These are phyloP conservation scores for Tricholauxania praeusta DNA, from an alignment of 2,888 invertebrate genomes.

Conservation along the genomic window DNA sequence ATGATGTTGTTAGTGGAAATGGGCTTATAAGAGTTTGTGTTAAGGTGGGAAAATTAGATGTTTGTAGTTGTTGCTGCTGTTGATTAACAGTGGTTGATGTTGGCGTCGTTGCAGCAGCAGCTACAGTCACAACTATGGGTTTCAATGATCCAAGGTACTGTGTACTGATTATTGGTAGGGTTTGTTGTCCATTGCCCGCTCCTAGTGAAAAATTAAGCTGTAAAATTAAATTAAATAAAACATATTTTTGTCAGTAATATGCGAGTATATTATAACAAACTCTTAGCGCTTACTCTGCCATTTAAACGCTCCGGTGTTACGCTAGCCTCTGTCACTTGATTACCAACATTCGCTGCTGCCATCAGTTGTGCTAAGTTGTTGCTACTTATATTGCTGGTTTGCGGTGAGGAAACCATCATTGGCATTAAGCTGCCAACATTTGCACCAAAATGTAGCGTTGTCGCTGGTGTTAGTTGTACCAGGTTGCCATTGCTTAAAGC, in stretches of 20 bases:
- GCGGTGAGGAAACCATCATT: conserved; percentile 3
- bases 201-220: too few species aligned
- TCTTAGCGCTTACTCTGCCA: conserved; percentile 72
- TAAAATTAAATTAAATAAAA: too few species aligned
- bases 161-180: conserved; percentile 50
- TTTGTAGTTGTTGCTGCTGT: conserved; percentile 43
- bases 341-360: conserved; percentile 54
- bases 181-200: conserved; percentile 46
- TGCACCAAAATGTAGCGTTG: conserved; percentile 16
- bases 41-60: conserved; percentile 49
- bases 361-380: conserved; percentile 73
- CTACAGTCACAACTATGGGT: conserved; percentile 55
- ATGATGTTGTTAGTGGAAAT: background rate
- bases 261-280: conserved; percentile 32
- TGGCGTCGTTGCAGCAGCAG: conserved; percentile 28
- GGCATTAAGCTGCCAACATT: background rate
- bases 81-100: conserved; percentile 1
- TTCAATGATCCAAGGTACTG: conserved; percentile 55
- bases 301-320: conserved; percentile 70
- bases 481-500: conserved; percentile 22
- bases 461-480: conserved; percentile 23
- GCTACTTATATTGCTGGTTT: conserved; percentile 41
- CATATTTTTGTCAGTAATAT: too few species aligned
- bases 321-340: conserved; percentile 11
- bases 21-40: conserved; percentile 30